These are phyloP conservation scores for Coregonus sp. DNA, from an alignment of 2,797 vertebrate genomes.

Conservation along the genomic window DNA sequence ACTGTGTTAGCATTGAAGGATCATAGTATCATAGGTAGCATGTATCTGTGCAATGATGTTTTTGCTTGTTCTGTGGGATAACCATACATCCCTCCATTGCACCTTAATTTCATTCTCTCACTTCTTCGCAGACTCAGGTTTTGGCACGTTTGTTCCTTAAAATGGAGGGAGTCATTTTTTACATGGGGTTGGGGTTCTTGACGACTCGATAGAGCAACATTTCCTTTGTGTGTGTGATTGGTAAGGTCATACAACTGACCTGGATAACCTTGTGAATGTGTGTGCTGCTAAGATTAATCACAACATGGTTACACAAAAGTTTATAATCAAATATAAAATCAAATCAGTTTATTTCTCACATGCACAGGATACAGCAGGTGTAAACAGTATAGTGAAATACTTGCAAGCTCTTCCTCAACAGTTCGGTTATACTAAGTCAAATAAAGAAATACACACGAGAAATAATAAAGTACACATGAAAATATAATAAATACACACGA, in stretches of 20 bases:
- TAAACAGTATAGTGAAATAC: no score
- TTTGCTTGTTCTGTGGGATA: neutral
- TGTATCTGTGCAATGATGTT: neutral
- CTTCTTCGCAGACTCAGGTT: conserved; percentile 52
- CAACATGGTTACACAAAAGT: conserved; percentile 17
- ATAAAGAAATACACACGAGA: no score
- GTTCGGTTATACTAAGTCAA: no score
- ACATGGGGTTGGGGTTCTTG: neutral
- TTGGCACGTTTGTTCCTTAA: conserved; percentile 56
- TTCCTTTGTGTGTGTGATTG: conserved; percentile 1
- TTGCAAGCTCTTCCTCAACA: no score
- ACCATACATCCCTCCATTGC: conserved; percentile 21
- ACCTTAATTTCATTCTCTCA: conserved; percentile 57
- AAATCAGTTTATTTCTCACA: no score
- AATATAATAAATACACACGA: no score
- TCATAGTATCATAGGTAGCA: neutral
- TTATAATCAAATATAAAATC: neutral
- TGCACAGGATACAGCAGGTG: no score
- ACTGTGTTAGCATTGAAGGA: neutral
- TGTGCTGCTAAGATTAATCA: conserved; percentile 20
- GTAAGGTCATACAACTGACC: neutral
- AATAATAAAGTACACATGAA: no score
- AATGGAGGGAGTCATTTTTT: conserved; percentile 24
- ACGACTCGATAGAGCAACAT: neutral
- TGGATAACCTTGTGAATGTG: neutral